These are phyloP conservation scores for Macrosoma leucophasiata DNA, from an alignment of 2,888 invertebrate genomes.

Conservation along the genomic window DNA sequence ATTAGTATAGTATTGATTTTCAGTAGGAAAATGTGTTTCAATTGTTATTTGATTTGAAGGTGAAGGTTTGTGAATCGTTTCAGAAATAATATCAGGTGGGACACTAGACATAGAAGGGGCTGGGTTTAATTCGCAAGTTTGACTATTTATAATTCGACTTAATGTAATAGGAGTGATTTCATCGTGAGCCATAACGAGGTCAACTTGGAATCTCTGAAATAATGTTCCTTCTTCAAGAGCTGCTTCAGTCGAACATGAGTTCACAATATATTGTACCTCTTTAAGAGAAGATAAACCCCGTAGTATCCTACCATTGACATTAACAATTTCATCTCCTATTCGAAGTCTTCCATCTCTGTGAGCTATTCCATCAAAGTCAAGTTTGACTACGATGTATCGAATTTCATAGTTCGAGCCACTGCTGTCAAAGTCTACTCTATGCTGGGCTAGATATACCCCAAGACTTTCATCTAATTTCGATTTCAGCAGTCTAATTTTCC, in stretches of 20 bases:
- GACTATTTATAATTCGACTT: constrained; percentile 60
- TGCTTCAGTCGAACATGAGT: constrained; percentile 69
- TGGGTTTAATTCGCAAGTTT: constrained; percentile 41
- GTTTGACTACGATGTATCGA: constrained; percentile 77
- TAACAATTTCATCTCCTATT: constrained; percentile 92
- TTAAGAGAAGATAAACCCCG: constrained; percentile 81
- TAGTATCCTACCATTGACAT: constrained; percentile 89
- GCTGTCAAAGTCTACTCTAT: constrained; percentile 71
- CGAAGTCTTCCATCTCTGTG: constrained; percentile 87
- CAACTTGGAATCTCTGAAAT: constrained; percentile 71
- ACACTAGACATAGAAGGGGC: constrained; percentile 39
- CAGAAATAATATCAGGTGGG: constrained; percentile 67
- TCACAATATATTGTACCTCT: constrained; percentile 77
- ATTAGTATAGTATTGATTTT: constrained; percentile 42
- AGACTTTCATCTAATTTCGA: constrained; percentile 80
- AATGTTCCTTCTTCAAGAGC: constrained; percentile 49
- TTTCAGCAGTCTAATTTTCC: constrained; percentile 80
- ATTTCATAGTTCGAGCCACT: constrained; percentile 75
- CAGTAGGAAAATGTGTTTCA: constrained; percentile 65
- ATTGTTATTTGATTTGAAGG: constrained; percentile 60
- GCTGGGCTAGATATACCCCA: constrained; percentile 82
- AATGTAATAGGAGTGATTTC: constrained; percentile 75
- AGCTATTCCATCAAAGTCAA: constrained; percentile 80
- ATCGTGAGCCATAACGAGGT: constrained; percentile 79
- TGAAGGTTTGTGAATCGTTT: constrained; percentile 60